Percentiles rank a stretch among this genome's conserved stretches.
Conservation (phyloP, 2,113 vertebrate genomes). For the Ceuthmochares aereus region DNA sequence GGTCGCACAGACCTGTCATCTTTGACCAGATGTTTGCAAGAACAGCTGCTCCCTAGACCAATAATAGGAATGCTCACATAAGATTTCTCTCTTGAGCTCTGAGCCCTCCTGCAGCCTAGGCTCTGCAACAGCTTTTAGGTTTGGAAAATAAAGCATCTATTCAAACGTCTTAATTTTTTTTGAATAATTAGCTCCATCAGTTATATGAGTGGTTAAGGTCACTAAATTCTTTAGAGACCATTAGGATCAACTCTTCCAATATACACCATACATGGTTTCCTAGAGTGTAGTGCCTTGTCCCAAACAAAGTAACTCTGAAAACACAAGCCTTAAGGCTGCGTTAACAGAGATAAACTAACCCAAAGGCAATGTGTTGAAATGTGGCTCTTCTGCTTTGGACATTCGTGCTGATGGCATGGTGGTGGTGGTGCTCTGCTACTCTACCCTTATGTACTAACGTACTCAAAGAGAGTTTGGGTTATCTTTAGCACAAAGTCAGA, state of each 20-base stretch:
- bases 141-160: neutral
- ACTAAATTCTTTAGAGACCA: neutral
- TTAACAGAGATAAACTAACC: neutral
- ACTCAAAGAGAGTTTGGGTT: neutral
- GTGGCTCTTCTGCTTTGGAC: neutral
- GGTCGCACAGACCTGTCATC: neutral
- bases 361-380: neutral
- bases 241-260: neutral
- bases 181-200: neutral
- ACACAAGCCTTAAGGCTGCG: no score
- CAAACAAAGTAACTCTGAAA: no score
- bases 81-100: neutral
- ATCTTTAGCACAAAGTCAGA: neutral
- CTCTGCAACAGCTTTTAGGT: neutral
- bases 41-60: neutral
- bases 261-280: neutral
- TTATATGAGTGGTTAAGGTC: neutral
- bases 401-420: neutral
- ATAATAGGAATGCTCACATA: accelerated
- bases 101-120: neutral
- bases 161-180: neutral
- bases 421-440: neutral
- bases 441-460: accelerated
- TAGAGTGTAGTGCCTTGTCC: neutral
- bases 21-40: neutral